Evolutionary conservation across 2,888 invertebrate species (phyloP).

Genomic region (Glomeris marginata): DNA sequence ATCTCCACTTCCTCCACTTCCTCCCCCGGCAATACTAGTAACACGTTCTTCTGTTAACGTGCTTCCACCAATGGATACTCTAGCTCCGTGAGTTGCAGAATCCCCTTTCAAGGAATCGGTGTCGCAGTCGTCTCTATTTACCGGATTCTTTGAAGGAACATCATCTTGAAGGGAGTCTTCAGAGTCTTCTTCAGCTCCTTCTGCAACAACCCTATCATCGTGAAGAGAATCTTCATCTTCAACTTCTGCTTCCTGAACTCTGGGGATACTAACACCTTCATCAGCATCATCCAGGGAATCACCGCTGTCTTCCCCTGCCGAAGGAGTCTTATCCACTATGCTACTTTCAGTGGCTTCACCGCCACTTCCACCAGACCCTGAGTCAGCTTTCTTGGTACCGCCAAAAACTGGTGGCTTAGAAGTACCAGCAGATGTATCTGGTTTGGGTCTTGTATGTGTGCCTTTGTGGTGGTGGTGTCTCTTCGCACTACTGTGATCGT

Average conservation of each 20-base stretch:
- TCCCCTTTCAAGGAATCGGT: constrained; percentile 39
- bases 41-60: constrained; percentile 23
- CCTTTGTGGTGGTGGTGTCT: neutral
- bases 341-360: constrained; percentile 30
- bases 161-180: constrained; percentile 10
- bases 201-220: constrained; percentile 4
- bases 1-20: constrained; percentile 20
- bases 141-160: neutral
- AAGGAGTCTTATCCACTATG: constrained; percentile 30
- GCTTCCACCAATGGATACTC: constrained; percentile 24
- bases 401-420: constrained; percentile 15
- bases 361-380: constrained; percentile 13
- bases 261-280: neutral
- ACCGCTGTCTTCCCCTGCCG: constrained; percentile 24
- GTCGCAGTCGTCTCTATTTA: constrained; percentile 7
- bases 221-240: constrained; percentile 13
- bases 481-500: neutral
- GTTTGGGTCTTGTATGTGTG: neutral
- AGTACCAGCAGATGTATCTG: constrained; percentile 11
- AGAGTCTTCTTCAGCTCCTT: neutral
- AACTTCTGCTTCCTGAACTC: neutral
- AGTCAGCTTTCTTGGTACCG: constrained; percentile 11
- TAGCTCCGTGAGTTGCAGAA: constrained; percentile 24
- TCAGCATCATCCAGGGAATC: constrained; percentile 15
- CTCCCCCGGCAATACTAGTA: constrained; percentile 18